Evolutionary conservation across 2,888 invertebrate genomes (phyloP), one percentile per base, ranked within the genome.

Genomic region (Sabatieria punctata): DNA sequence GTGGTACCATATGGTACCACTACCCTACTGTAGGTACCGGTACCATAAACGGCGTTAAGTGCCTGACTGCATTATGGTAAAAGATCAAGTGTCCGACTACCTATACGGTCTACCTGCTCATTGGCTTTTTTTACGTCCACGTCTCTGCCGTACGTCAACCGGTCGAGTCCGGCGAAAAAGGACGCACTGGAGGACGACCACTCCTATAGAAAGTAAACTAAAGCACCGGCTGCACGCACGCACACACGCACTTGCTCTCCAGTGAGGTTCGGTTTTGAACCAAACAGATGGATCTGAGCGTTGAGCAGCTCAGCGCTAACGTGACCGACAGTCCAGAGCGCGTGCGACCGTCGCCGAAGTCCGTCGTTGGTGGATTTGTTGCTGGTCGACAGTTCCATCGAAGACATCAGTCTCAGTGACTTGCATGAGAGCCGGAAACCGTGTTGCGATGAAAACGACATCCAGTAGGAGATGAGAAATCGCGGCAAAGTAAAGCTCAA

Each of bases 231-330:
- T 30, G 30, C 30, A 8, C 8, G 30, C 15, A 30, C 30, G 15
- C 30, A 30, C 15, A 30, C 30, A 30, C 30, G 15, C 30, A 30
- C 51, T 2, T 21, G 6, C 11, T 8, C 19, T 8, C 23, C 43
- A 24, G 51, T 37, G 13, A 51, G 48, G n/a, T 43, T 24, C 22
- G 49, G 44, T 4, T 41, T 45, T 15, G 42, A 46, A 1, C 52
- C 55, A 33, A 51, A 55, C 2, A 55, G 54, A n/a, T 54, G 54
- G 47, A 88, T 84, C 71, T 88, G 85, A 0, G 85, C 84, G 61
- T 86, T 84, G 61, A 80, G 82, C 6, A 95, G 73, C 62, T 91
- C 86, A 59, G 86, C 88, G 65, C 84, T 89, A 78, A 91, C 83
- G 63, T 88, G 55, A n/a, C 54, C 52, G 4, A 53, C 52, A 2